Conservation (phyloP, 2,888 invertebrate genomes). For the Drosophila leonis region DNA sequence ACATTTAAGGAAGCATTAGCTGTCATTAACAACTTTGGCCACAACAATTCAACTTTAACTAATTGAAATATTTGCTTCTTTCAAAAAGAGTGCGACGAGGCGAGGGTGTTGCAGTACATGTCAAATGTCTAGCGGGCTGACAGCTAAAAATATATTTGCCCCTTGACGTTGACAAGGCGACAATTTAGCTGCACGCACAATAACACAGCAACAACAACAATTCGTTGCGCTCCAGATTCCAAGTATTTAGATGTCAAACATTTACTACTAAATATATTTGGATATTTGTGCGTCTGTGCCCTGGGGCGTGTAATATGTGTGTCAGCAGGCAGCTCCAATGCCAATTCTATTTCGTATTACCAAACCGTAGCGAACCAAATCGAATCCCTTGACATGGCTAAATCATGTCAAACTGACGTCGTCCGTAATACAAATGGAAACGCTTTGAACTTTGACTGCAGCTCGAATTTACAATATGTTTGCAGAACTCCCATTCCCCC, state of each 20-base stretch:
- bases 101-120: conserved; percentile 36
- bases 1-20: conserved; percentile 62
- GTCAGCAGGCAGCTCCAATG: conserved; percentile 54
- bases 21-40: conserved; percentile 32
- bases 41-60: conserved; percentile 60
- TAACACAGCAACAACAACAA: conserved; percentile 22
- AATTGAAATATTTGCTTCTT: conserved; percentile 67
- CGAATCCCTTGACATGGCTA: conserved; percentile 56
- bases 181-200: conserved; percentile 62
- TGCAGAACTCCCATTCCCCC: background rate
- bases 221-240: conserved; percentile 70
- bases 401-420: conserved; percentile 52
- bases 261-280: conserved; percentile 26
- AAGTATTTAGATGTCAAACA: conserved; percentile 42
- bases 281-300: conserved; percentile 1
- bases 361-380: conserved; percentile 19
- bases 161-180: conserved; percentile 65
- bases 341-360: conserved; percentile 34
- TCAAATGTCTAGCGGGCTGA: conserved; percentile 71
- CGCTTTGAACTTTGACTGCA: conserved; percentile 71
- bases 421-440: conserved; percentile 44
- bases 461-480: conserved; percentile 37
- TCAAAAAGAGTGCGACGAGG: conserved; percentile 8
- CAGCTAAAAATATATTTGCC: conserved; percentile 70
- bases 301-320: conserved; percentile 61